A percentile compares a stretch with the other conserved stretches of the same genome.
These are phyloP conservation scores for Neolamprologus modestus DNA, from an alignment of 2,113 vertebrate genomes.

Conservation along the genomic window DNA sequence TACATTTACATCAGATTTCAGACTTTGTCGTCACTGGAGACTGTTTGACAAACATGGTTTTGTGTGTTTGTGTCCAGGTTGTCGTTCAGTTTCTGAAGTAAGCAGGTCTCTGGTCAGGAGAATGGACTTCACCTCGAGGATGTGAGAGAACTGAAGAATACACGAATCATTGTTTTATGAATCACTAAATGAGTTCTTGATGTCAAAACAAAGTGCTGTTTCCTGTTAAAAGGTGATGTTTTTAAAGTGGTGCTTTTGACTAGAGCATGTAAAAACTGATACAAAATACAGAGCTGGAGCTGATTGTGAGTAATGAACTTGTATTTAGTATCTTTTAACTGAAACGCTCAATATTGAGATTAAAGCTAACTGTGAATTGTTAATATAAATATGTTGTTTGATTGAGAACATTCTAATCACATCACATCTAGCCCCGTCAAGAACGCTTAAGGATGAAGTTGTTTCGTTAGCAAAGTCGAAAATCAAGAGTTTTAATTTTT, in stretches of 20 bases:
- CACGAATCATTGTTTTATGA: rapidly evolving
- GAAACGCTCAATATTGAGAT: neutral
- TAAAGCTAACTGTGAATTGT: neutral
- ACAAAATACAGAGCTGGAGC: neutral
- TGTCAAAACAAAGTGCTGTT: neutral
- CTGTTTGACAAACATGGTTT: neutral
- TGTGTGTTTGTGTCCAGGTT: constrained; percentile 52
- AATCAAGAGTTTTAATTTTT: neutral
- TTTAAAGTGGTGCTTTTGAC: neutral
- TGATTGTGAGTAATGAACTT: neutral
- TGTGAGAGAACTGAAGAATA: neutral
- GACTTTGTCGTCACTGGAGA: neutral
- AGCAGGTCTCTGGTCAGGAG: constrained; percentile 43
- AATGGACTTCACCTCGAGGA: constrained; percentile 33
- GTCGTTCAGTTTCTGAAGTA: constrained; percentile 64
- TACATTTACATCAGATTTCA: neutral
- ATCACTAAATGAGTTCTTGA: neutral
- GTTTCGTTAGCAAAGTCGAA: neutral
- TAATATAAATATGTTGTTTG: rapidly evolving
- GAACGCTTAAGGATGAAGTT: rapidly evolving
- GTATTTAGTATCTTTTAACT: neutral
- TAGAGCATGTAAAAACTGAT: neutral
- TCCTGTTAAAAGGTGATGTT: neutral
- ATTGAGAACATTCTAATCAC: neutral
- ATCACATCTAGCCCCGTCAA: neutral